Base-by-base conservation (phyloP, 2,888 invertebrate genomes). In the Scotopteryx bipunctaria region DNA sequence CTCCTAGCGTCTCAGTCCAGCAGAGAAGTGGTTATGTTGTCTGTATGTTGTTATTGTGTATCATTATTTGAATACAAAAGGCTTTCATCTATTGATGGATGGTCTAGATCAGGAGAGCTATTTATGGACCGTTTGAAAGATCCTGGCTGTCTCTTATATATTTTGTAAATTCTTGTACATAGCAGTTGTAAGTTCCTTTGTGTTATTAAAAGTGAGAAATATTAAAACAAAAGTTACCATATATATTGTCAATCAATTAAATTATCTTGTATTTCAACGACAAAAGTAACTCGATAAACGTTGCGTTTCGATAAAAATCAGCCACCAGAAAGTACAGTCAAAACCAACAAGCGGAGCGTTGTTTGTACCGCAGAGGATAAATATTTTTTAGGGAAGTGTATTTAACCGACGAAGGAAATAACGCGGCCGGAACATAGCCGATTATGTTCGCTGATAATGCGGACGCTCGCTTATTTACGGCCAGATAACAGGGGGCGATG, bases 361-460 rank as follows among this genome's bases (percentile, higher is more conserved):
- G 70, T 78, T 75, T 74, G 71, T 68, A 60, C 53, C 65, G 57
- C 45, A n/a, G 55, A 69, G 65, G 73, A 76, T 72, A 79, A 82
- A 83, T 77, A 78, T 80, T 82, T 82, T 82, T 76, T 73, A 72
- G 72, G 74, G 70, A 71, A 78, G 72, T 76, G 78, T 83, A 82
- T 82, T 83, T 82, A 81, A 80, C 78, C 76, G 70, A 64, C 59
- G 67, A 69, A 80, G 80, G 82, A 85, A 83, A 85, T 81, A 83
- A 80, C 78, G 72, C 72, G 67, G 77, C 62, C 74, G 79, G 76
- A 83, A 81, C 82, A 83, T 81, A 78, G 73, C 69, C 73, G 86
- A 86, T 86, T 81, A 79, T 79, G 80, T 74, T 78, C 72, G 59
- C 60, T 78, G 86, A 87, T 87, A 86, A 78, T 78, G 76, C 78